Percentiles rank a stretch among this genome's conserved stretches.
These are phyloP conservation scores for Campoplex nolae DNA, from an alignment of 2,888 invertebrate species.

Conservation along the genomic window DNA sequence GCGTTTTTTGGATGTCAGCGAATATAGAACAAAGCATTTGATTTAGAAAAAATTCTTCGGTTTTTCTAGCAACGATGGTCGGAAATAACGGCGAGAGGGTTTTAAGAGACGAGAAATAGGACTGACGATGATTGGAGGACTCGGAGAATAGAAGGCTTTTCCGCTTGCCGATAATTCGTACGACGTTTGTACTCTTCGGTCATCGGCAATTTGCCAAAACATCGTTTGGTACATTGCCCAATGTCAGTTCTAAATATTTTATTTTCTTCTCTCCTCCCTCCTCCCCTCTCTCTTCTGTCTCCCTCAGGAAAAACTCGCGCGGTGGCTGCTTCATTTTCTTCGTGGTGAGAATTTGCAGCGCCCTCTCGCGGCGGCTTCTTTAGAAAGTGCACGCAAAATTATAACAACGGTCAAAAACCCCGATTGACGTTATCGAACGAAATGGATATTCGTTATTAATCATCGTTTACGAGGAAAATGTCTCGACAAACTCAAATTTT, in stretches of 20 bases:
- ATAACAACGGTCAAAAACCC: not conserved
- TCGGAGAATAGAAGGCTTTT: conserved; percentile 39
- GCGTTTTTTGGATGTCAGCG: not conserved
- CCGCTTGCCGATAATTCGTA: conserved; percentile 38
- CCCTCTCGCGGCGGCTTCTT: not conserved
- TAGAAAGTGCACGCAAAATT: not conserved
- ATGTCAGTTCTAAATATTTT: conserved; percentile 77
- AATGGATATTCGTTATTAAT: not conserved
- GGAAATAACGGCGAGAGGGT: not conserved
- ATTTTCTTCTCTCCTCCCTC: conserved; percentile 50
- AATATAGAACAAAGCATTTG: not conserved
- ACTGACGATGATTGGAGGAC: conserved; percentile 51
- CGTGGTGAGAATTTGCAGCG: not conserved
- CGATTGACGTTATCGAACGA: not conserved
- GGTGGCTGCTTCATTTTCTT: not conserved
- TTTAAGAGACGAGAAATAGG: conserved; percentile 37
- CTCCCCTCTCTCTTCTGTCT: no score
- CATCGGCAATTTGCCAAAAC: conserved; percentile 73
- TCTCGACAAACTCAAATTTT: not conserved
- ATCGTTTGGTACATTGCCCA: conserved; percentile 76
- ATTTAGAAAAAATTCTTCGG: not conserved
- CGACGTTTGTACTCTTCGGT: conserved; percentile 46
- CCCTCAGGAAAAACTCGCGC: not conserved
- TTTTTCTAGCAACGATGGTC: not conserved
- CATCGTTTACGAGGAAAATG: not conserved